Percentiles rank a stretch among this genome's conserved stretches.
These are phyloP conservation scores for Sebastes taczanowskii DNA, from an alignment of 2,797 vertebrate species.

Conservation along the genomic window DNA sequence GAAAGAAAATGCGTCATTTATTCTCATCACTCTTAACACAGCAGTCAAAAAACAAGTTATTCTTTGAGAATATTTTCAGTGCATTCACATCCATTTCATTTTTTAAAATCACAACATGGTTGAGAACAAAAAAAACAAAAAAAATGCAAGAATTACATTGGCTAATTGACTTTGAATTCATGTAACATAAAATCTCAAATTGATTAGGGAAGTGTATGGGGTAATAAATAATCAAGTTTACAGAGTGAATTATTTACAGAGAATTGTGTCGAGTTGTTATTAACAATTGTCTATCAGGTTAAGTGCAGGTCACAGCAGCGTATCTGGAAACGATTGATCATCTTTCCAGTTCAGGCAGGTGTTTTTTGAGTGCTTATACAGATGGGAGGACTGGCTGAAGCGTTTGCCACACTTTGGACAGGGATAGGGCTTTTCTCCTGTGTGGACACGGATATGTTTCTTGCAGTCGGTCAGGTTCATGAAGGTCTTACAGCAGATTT, in stretches of 20 bases:
- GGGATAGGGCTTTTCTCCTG: constrained; percentile 94
- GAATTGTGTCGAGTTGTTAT: neutral
- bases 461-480: constrained; percentile 97
- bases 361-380: constrained; percentile 98
- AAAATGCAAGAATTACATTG: neutral
- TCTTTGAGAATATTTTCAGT: constrained; percentile 5
- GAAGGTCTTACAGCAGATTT: constrained; percentile 98
- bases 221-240: neutral
- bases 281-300: neutral
- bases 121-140: neutral
- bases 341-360: constrained; percentile 95
- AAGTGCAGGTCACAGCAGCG: constrained; percentile 78
- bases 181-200: neutral
- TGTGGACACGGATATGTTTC: constrained; percentile 97
- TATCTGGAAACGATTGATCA: constrained; percentile 83
- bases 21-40: constrained; percentile 5
- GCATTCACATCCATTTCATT: constrained; percentile 11
- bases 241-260: neutral
- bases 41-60: neutral
- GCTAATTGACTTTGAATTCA: neutral
- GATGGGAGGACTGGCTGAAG: constrained; percentile 97
- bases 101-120: neutral
- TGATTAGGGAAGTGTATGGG: neutral
- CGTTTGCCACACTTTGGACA: constrained; percentile 96
- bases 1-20: constrained; percentile 19